Evolutionary conservation across 2,888 invertebrate genomes (phyloP), one percentile per base, ranked within the genome.

Genomic region (Drosophila anomalipes): DNA sequence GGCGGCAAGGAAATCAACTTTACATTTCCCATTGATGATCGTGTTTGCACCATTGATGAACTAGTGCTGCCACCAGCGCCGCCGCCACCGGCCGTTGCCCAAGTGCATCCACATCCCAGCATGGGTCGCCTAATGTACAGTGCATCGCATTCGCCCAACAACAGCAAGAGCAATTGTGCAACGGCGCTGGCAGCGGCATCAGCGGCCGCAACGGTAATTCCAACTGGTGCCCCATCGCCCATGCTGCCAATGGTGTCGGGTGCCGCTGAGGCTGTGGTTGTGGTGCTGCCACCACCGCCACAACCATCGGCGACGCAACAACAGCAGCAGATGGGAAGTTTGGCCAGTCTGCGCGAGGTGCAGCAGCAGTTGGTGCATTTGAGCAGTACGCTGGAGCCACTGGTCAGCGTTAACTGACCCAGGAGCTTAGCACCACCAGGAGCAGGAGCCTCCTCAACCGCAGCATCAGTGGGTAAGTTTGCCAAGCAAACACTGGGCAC

Each of bases 1-100:
- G 74, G 56, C 33, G 90, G 88, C 76, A 93, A 92, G 70, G 95
- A 95, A 90, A 94, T 95, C 79, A 95, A 94, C 92, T 95, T 95
- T 88, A 95, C 95, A 91, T 95, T 95, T 92, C 95, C 95, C 41
- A 93, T 95, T 66, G 93, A 93, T 74, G 93, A 93, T 85, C 92
- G 93, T 58, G 93, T 93, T 56, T 94, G 93, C 76, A 94, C 93
- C 69, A 93, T 93, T 83, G 93, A 93, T 86, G 94, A 93, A 70
- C 82, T 93, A 28, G 87, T 92, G 4, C 58, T 92, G 71, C 93
- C 93, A 5, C 91, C 93, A 16, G 91, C 92, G 14, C 91, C 92
- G 30, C 90, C 92, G 4, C 91, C 92, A 19, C 88, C 91, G 6
- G 65, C 56, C 3, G 44, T 74, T 30, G 82, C 82, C 39, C 78